These are phyloP conservation scores for mouse (Mus musculus) DNA, from an alignment of 2,113 vertebrate species.

Conservation along the genomic window DNA sequence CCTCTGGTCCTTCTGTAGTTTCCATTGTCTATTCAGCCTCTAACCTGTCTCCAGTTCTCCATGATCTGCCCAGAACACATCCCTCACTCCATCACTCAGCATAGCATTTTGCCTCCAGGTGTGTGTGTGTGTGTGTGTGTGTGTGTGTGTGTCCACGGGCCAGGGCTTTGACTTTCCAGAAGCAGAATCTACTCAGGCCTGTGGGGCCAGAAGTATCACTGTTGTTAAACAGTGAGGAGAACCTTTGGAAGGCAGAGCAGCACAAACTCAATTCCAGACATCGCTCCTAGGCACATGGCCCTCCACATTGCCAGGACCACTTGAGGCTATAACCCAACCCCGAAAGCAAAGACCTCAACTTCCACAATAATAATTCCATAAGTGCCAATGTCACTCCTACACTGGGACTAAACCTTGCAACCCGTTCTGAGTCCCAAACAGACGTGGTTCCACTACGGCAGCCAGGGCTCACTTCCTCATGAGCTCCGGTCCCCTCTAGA, in stretches of 20 bases:
- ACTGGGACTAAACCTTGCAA: neutral
- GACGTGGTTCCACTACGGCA: no score
- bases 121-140: neutral
- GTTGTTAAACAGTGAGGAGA: neutral
- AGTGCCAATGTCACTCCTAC: neutral
- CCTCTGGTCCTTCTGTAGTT: neutral
- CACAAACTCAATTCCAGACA: neutral
- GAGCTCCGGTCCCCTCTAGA: neutral
- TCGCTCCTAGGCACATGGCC: neutral
- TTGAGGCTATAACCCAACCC: neutral
- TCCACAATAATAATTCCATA: no score
- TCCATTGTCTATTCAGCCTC: neutral
- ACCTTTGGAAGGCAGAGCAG: neutral
- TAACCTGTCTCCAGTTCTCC: neutral
- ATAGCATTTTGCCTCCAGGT: neutral
- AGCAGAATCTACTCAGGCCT: neutral
- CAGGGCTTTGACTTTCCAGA: neutral
- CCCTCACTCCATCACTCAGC: neutral
- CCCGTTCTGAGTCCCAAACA: no score
- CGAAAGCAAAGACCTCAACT: neutral
- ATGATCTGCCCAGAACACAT: neutral
- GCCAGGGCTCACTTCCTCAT: neutral
- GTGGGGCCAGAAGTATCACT: neutral
- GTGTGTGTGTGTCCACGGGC: fast-evolving
- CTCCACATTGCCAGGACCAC: neutral